Evolutionary conservation across 2,797 vertebrate species (phyloP).

Genomic region (Limosa lapponica): DNA sequence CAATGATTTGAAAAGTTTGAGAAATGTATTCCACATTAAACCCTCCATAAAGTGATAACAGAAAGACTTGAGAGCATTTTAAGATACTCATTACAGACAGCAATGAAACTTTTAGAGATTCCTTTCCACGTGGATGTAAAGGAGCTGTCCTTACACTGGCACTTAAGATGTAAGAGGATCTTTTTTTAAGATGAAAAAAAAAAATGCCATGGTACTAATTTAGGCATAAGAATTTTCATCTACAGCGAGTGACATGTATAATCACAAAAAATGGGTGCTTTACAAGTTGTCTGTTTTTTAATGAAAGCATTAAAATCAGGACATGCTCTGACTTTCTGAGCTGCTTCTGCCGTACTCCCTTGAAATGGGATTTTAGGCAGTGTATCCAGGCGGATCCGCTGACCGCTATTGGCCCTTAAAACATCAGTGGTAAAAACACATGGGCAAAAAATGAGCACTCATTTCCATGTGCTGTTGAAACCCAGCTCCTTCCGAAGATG

Average conservation of each 20-base stretch:
- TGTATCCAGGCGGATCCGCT: not conserved
- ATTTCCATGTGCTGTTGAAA: not conserved
- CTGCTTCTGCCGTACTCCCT: not conserved
- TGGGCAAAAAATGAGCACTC: not conserved
- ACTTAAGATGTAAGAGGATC: not conserved
- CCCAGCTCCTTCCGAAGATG: not conserved
- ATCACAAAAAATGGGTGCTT: not conserved
- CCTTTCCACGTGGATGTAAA: conserved; percentile 15
- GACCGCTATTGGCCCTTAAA: not conserved
- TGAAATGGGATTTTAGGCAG: not conserved
- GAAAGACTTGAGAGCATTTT: conserved; percentile 11
- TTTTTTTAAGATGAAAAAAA: not conserved
- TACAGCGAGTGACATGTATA: not conserved
- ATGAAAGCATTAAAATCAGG: not conserved
- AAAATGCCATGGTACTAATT: not conserved
- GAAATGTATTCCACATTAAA: conserved; percentile 28
- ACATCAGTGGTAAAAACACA: not conserved
- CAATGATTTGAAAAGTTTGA: conserved; percentile 19
- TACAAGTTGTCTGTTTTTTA: not conserved
- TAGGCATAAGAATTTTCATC: not conserved
- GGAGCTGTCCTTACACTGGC: not conserved
- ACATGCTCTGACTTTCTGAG: not conserved
- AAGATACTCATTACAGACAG: conserved; percentile 10
- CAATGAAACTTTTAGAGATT: conserved; percentile 23
- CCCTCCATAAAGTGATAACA: conserved; percentile 14